A percentile compares a stretch with the other conserved stretches of the same genome.
Evolutionary conservation across 2,113 vertebrate species (phyloP).

Genomic region (Pundamilia nyererei): DNA sequence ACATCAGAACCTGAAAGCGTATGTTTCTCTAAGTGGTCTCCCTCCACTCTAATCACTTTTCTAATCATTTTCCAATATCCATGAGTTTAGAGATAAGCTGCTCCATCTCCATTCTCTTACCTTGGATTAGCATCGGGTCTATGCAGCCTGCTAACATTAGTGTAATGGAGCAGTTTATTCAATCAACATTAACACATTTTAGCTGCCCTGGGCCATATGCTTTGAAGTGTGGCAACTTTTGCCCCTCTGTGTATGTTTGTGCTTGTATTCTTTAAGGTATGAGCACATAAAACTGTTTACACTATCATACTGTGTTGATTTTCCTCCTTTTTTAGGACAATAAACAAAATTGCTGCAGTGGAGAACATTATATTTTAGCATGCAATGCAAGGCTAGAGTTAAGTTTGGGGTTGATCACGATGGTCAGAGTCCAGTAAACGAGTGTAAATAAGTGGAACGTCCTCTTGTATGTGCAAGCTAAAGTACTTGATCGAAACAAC

Average conservation of each 20-base stretch:
- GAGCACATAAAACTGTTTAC: background rate
- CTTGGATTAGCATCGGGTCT: slow-evolving; percentile 43
- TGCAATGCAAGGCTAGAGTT: background rate
- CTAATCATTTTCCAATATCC: slow-evolving; percentile 51
- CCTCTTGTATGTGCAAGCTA: background rate
- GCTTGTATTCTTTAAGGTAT: background rate
- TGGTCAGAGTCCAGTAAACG: background rate
- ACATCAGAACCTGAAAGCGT: slow-evolving; percentile 42
- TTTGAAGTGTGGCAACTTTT: slow-evolving; percentile 4
- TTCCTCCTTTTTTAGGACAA: background rate
- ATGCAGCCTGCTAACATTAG: slow-evolving; percentile 48
- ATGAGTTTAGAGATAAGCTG: slow-evolving; percentile 41
- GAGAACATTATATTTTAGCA: background rate
- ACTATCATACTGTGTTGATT: background rate
- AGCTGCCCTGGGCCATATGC: slow-evolving; percentile 30
- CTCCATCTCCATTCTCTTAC: slow-evolving; percentile 31
- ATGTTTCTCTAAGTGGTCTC: slow-evolving; percentile 55
- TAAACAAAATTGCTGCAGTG: background rate
- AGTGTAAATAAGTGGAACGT: too few relatives aligned
- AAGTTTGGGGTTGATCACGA: background rate
- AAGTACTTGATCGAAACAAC: background rate
- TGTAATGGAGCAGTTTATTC: slow-evolving; percentile 55
- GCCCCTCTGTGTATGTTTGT: background rate
- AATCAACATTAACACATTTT: slow-evolving; percentile 61
- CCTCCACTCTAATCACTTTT: slow-evolving; percentile 62